Percentiles rank a stretch among this genome's conserved stretches.
Conservation (phyloP, 2,113 vertebrate genomes). For the Abramis brama region DNA sequence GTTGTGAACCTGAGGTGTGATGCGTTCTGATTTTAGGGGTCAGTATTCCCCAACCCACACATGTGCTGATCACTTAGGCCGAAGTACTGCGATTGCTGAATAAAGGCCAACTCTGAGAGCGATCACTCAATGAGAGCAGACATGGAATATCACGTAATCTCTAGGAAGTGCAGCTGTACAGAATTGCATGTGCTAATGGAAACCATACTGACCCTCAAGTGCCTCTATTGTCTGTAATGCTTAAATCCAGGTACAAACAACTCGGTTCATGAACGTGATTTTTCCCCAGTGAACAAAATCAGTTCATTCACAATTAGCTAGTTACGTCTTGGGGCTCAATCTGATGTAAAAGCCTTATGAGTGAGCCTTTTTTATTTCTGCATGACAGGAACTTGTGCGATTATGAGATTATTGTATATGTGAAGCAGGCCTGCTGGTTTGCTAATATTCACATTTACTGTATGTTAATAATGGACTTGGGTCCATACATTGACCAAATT, state of each 20-base stretch:
- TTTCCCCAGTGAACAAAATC: neutral
- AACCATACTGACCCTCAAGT: slow-evolving; percentile 36
- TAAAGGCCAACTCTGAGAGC: slow-evolving; percentile 29
- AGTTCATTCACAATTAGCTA: neutral
- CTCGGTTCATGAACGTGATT: neutral
- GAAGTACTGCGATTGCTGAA: slow-evolving; percentile 31
- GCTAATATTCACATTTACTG: neutral
- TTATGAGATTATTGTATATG: neutral
- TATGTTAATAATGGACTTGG: neutral
- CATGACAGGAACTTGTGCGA: neutral
- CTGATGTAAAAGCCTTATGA: too few relatives aligned
- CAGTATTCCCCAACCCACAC: neutral
- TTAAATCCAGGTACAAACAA: slow-evolving; percentile 29
- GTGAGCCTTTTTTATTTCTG: neutral
- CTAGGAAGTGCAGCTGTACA: slow-evolving; percentile 40
- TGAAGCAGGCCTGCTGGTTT: neutral
- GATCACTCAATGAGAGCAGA: slow-evolving; percentile 23
- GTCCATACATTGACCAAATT: neutral
- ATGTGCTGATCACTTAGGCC: neutral
- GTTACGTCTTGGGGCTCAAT: neutral
- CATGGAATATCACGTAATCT: slow-evolving; percentile 42
- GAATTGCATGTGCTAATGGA: slow-evolving; percentile 41
- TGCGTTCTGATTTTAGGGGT: neutral
- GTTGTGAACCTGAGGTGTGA: neutral
- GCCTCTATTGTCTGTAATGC: neutral